phyloP scores from a whole-genome alignment of 1,140 invertebrate genomes.

The Drosophila obscura region DNA sequence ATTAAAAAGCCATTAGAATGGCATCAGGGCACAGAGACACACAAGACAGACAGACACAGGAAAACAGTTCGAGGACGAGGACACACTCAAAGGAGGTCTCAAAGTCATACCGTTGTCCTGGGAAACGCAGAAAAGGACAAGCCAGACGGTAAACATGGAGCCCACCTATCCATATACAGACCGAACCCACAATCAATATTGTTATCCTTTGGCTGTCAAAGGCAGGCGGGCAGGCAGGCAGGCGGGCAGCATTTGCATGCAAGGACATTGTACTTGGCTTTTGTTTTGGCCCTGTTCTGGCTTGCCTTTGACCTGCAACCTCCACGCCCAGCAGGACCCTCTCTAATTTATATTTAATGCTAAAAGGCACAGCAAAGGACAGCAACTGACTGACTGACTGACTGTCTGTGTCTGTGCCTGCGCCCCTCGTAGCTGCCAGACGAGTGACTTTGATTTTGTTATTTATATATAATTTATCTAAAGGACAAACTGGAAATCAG shows the following conservation, averaged over 20 bases:
- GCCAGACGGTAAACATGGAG: constrained; percentile 57
- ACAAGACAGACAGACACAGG: background rate
- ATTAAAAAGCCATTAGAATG: constrained; percentile 76
- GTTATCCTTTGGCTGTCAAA: constrained; percentile 74
- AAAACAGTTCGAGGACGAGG: background rate
- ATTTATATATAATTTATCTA: constrained; percentile 52
- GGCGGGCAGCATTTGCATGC: constrained; percentile 66
- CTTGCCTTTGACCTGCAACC: constrained; percentile 57
- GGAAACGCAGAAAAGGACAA: constrained; percentile 54
- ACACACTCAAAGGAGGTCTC: constrained; percentile 33
- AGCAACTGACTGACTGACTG: too few species aligned
- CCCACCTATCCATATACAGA: constrained; percentile 8
- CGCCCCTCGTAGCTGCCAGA: constrained; percentile 47
- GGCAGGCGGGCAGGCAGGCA: constrained; percentile 6
- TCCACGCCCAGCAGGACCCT: constrained; percentile 9
- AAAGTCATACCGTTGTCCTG: constrained; percentile 66
- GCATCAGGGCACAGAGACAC: constrained; percentile 2
- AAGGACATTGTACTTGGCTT: constrained; percentile 68
- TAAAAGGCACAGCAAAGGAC: constrained; percentile 18
- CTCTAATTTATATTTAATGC: constrained; percentile 78
- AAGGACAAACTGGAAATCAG: background rate
- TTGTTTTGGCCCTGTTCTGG: constrained; percentile 27
- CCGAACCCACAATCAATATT: constrained; percentile 65
- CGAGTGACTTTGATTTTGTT: constrained; percentile 58
- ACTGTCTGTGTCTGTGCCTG: too few species aligned